phyloP scores from a whole-genome alignment of 2,797 vertebrate genomes.

The Cossypha caffra region DNA sequence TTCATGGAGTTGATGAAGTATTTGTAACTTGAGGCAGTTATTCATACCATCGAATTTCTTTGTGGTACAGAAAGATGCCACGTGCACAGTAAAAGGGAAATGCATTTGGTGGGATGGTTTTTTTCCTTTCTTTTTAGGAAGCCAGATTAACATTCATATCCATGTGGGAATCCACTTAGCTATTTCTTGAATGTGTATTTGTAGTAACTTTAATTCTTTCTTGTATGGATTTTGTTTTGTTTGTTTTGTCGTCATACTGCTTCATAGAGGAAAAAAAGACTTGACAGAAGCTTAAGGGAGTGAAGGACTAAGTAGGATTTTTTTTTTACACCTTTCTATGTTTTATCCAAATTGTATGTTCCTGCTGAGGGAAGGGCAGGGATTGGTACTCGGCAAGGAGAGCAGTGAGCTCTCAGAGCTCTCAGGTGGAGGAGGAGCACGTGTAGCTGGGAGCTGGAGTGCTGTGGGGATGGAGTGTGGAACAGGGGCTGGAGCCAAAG shows the following conservation, averaged over 20 bases:
- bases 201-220: not conserved
- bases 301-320: rapidly evolving
- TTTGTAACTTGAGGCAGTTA: not conserved
- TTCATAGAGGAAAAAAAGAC: not conserved
- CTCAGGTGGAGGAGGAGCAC: rapidly evolving
- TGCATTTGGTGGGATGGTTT: not conserved
- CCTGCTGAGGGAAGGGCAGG: too few relatives aligned
- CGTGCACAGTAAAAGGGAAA: rapidly evolving
- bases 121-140: not conserved
- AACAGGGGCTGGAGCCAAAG: rapidly evolving
- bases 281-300: rapidly evolving
- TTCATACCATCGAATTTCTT: rapidly evolving
- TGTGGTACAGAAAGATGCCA: not conserved
- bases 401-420: rapidly evolving
- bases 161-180: rapidly evolving
- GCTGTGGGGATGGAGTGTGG: too few relatives aligned
- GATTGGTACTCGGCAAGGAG: rapidly evolving
- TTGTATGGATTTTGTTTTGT: not conserved
- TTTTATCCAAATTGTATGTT: rapidly evolving
- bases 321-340: rapidly evolving
- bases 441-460: rapidly evolving
- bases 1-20: not conserved
- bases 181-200: not conserved
- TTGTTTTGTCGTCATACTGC: not conserved
- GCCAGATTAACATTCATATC: not conserved